phyloP scores from a whole-genome alignment of 2,888 invertebrate genomes.

The Apamea epomidion region DNA sequence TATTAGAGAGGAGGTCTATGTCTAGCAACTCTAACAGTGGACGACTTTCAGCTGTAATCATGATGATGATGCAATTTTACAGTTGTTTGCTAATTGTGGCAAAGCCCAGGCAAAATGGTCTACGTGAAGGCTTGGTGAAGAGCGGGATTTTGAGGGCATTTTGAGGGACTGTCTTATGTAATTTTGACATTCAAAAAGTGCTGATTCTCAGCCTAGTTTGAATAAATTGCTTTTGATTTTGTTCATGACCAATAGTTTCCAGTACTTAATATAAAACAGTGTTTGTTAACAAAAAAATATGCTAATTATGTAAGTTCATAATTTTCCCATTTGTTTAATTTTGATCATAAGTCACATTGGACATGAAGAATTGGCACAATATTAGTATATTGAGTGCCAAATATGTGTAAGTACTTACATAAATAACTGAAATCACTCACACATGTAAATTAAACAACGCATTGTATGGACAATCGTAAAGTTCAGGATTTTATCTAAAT shows the following conservation, averaged over 20 bases:
- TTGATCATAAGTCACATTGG: constrained; percentile 15
- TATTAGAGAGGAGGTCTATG: neutral
- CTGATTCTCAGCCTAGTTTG: neutral
- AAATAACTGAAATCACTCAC: constrained; percentile 38
- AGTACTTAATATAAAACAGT: neutral
- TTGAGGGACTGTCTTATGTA: no score
- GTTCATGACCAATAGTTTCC: neutral
- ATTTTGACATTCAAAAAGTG: no score
- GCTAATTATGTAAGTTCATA: neutral
- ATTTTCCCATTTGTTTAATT: constrained; percentile 15
- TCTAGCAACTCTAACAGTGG: neutral
- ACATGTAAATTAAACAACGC: constrained; percentile 6
- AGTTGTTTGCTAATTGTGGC: neutral
- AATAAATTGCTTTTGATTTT: neutral
- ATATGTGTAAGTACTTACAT: constrained; percentile 8
- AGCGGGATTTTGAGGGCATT: no score
- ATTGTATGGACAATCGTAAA: constrained; percentile 1
- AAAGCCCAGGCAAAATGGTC: neutral
- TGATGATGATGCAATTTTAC: neutral
- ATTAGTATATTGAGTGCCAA: constrained; percentile 54
- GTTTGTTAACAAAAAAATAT: neutral
- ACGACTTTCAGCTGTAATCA: neutral
- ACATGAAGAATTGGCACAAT: constrained; percentile 50
- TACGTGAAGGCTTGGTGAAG: neutral
- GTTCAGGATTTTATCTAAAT: neutral